Conservation (phyloP, 2,888 invertebrate genomes). For the Nomada lathburiana region DNA sequence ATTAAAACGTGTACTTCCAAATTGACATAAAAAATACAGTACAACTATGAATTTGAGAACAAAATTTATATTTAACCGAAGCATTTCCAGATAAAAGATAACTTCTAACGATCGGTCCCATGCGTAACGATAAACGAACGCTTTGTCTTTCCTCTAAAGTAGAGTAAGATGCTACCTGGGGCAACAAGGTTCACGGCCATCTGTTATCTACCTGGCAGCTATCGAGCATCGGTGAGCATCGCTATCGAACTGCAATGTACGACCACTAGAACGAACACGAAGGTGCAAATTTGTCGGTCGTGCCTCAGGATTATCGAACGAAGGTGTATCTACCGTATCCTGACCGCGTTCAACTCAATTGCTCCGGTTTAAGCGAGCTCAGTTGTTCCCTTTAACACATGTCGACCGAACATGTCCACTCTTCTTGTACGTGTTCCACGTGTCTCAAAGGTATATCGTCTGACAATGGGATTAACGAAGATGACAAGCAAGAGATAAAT, state of each 20-base stretch:
- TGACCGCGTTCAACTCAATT: constrained; percentile 21
- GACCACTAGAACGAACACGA: constrained; percentile 35
- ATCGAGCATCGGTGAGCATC: constrained; percentile 29
- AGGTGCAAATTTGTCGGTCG: constrained; percentile 57
- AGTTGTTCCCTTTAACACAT: constrained; percentile 17
- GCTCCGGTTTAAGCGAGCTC: constrained; percentile 16
- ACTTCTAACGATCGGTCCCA: constrained; percentile 12
- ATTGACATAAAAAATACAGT: not conserved
- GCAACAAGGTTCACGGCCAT: constrained; percentile 47
- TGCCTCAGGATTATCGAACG: constrained; percentile 40
- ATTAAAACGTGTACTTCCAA: not conserved
- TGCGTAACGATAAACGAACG: constrained; percentile 21
- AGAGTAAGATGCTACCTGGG: constrained; percentile 22
- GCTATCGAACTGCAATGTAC: constrained; percentile 39
- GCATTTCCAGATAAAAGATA: constrained; percentile 10
- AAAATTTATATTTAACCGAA: constrained; percentile 10
- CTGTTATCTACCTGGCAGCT: constrained; percentile 27
- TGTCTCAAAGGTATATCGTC: not conserved
- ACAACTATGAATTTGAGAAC: not conserved
- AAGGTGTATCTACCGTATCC: constrained; percentile 2
- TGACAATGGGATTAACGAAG: constrained; percentile 3
- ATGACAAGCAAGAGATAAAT: constrained; percentile 18
- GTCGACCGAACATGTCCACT: not conserved
- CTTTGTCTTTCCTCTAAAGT: constrained; percentile 14
- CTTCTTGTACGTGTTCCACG: constrained; percentile 9